Evolutionary conservation across 1,140 invertebrate species (phyloP), one percentile per base, ranked within the genome.

Genomic region (Calycopis cecrops): DNA sequence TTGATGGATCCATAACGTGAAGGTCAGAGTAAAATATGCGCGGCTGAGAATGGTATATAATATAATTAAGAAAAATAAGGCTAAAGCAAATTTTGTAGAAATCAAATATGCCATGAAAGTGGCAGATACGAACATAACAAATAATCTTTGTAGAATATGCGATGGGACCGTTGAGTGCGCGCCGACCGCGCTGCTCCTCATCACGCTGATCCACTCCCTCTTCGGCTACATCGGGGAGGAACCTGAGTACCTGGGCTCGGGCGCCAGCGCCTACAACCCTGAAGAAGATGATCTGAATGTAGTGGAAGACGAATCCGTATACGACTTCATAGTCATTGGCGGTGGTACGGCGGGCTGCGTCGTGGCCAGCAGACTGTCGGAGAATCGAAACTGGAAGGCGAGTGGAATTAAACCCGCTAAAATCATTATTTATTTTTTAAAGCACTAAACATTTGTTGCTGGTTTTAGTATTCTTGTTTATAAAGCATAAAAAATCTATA

Each of bases 301-400:
- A 17, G 11, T 17, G 21, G 40, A 17, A 21, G 57, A 60, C 0
- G 42, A 48, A n/a, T 58, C 57, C 1, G 68, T 75, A 42, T 85
- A 79, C 54, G 82, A 85, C 51, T 85, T 85, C 49, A 73, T 85
- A 11, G 63, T 85, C 0, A 63, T 85, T 0, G 82, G 82, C 0
- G 82, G 79, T 9, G 82, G 82, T 0, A 85, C 82, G 0, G 82
- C 82, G 0, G 82, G 82, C 4, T 82, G 80, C 48, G 80, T 84
- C 9, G 55, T 85, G 0, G 79, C 82, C 0, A 85, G 82, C 52
- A 65, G 82, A 11, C 60, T 85, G 7, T 83, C 79, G 9, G 82
- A 85, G 42, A 85, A 83, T 44, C 75, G 69, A 14, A 82, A 80
- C 52, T 85, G 82, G 82, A 85, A 72, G 73, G 82, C 83, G 61